Conservation (phyloP, 2,113 vertebrate species). For the Regulus satrapa region DNA sequence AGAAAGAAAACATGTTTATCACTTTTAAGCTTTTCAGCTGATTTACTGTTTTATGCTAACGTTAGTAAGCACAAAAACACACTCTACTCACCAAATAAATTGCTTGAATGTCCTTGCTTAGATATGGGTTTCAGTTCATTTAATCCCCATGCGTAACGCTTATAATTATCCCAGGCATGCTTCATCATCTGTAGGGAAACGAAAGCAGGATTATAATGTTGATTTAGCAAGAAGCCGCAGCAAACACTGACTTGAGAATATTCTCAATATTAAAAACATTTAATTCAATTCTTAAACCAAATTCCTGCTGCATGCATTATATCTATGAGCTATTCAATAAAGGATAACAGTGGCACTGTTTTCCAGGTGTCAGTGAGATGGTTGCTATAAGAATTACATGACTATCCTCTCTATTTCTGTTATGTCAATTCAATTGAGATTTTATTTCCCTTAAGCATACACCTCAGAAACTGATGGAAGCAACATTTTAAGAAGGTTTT, state of each 20-base stretch:
- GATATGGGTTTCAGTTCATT: conserved; percentile 95
- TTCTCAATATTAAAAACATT: neutral
- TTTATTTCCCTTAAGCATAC: neutral
- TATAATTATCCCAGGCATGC: conserved; percentile 96
- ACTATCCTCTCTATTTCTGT: neutral
- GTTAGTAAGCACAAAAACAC: conserved; percentile 53
- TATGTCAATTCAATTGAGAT: neutral
- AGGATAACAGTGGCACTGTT: neutral
- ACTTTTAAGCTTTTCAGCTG: conserved; percentile 40
- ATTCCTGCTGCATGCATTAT: neutral
- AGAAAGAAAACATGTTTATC: conserved; percentile 1
- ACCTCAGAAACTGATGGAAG: neutral
- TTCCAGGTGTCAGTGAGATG: neutral
- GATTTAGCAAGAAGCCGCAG: conserved; percentile 49
- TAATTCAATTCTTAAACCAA: conserved; percentile 30
- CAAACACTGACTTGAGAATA: conserved; percentile 36
- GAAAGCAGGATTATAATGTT: conserved; percentile 61
- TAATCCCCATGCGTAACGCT: conserved; percentile 92
- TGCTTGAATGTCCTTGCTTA: conserved; percentile 96
- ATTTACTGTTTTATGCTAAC: conserved; percentile 23
- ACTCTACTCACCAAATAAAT: conserved; percentile 93
- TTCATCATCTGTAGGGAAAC: conserved; percentile 92
- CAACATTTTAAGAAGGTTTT: neutral
- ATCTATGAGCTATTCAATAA: neutral
- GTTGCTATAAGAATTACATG: neutral